Percentiles rank a stretch among this genome's conserved stretches.
phyloP scores from a whole-genome alignment of 2,797 vertebrate genomes.

The Poecilia gillii region DNA sequence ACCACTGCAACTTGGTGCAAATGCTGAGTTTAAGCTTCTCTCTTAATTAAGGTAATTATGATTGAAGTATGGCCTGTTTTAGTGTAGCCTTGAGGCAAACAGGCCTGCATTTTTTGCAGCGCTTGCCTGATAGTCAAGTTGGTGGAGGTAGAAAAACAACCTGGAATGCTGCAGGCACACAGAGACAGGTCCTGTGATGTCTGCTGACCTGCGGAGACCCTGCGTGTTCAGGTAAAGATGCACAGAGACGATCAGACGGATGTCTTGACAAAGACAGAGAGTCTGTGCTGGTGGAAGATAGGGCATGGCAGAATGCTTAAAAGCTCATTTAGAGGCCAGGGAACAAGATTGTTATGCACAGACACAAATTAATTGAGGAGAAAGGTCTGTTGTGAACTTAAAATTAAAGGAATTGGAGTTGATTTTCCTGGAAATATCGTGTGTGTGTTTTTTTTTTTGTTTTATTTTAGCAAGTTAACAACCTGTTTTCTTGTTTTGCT shows the following conservation, averaged over 20 bases:
- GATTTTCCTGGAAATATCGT: neutral
- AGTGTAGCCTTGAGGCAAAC: constrained; percentile 68
- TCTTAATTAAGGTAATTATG: constrained; percentile 79
- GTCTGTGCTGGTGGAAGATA: constrained; percentile 61
- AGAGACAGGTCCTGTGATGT: constrained; percentile 60
- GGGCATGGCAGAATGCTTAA: constrained; percentile 46
- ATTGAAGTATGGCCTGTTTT: constrained; percentile 78
- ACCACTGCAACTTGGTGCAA: constrained; percentile 46
- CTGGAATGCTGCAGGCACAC: constrained; percentile 59
- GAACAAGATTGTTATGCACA: constrained; percentile 16
- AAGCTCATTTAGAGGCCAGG: constrained; percentile 30
- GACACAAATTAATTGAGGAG: constrained; percentile 5
- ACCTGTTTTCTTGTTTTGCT: neutral
- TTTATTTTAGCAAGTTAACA: neutral
- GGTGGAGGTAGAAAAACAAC: constrained; percentile 55
- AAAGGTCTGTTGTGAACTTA: neutral
- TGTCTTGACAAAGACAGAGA: constrained; percentile 48
- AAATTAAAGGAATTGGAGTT: neutral
- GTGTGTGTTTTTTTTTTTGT: neutral
- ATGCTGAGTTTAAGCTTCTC: constrained; percentile 74
- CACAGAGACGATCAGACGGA: constrained; percentile 43
- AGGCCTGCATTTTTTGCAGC: constrained; percentile 72
- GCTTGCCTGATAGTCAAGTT: constrained; percentile 47
- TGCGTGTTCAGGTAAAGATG: constrained; percentile 56
- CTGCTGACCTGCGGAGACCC: constrained; percentile 64